Percentiles rank a stretch among this genome's conserved stretches.
Conservation (phyloP, 2,113 vertebrate genomes). For the Castor canadensis region DNA sequence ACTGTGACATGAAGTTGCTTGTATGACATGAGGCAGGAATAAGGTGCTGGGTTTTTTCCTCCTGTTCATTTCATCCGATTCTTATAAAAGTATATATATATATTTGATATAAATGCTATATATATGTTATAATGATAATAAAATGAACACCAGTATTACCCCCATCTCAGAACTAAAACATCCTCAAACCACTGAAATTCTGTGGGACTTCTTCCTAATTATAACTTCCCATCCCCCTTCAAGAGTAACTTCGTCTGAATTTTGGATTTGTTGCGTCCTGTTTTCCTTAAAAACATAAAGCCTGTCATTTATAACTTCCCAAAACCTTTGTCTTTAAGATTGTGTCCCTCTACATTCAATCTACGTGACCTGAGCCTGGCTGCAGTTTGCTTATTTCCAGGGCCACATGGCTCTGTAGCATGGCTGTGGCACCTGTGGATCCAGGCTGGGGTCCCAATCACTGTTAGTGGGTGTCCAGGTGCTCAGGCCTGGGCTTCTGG, state of each 20-base stretch:
- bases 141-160: neutral
- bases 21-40: neutral
- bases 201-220: neutral
- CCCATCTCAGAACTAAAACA: neutral
- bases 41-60: neutral
- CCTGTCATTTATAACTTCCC: neutral
- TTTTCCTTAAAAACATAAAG: constrained; percentile 14
- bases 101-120: neutral
- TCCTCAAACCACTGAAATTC: neutral
- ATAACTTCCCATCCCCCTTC: too few relatives aligned
- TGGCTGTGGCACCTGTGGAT: accelerated
- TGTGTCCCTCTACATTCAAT: neutral
- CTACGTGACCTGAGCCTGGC: too few relatives aligned
- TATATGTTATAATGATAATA: neutral
- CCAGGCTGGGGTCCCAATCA: neutral
- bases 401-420: accelerated
- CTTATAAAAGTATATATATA: neutral
- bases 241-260: neutral
- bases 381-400: neutral
- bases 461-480: neutral
- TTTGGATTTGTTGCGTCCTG: neutral
- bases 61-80: neutral
- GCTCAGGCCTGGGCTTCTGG: neutral
- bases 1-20: neutral
- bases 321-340: neutral